phyloP scores from a whole-genome alignment of 2,888 invertebrate species.

The Pachydiplax longipennis region DNA sequence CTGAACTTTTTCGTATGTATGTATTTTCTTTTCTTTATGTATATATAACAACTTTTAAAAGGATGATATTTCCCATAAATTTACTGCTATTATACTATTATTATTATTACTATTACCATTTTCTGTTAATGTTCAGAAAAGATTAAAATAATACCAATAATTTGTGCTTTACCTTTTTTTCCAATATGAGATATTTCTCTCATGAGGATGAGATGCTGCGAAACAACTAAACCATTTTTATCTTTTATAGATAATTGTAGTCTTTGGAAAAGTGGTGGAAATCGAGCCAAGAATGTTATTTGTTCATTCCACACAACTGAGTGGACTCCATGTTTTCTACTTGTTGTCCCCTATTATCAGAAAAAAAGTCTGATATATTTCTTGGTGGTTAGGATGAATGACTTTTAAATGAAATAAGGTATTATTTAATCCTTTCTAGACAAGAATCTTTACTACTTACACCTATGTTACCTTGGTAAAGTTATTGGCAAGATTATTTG shows the following conservation, averaged over 20 bases:
- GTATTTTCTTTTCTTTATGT: no score
- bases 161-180: not conserved
- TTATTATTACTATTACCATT: no score
- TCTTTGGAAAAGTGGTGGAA: slow-evolving; percentile 79
- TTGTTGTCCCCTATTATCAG: slow-evolving; percentile 68
- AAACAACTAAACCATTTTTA: slow-evolving; percentile 52
- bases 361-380: no score
- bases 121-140: not conserved
- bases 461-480: not conserved
- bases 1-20: no score
- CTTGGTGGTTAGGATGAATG: no score
- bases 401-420: no score
- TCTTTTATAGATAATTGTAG: slow-evolving; percentile 71
- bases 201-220: not conserved
- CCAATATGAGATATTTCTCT: not conserved
- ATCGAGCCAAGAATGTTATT: slow-evolving; percentile 79
- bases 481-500: not conserved
- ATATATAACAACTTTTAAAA: no score
- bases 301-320: slow-evolving; percentile 79
- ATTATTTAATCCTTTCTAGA: no score
- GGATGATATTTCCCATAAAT: no score
- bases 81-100: no score
- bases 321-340: slow-evolving; percentile 67
- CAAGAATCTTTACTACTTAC: no score
- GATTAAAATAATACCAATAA: no score